Evolutionary conservation across 2,888 invertebrate genomes (phyloP), one percentile per base, ranked within the genome.

Genomic region (Ellobium chinense): DNA sequence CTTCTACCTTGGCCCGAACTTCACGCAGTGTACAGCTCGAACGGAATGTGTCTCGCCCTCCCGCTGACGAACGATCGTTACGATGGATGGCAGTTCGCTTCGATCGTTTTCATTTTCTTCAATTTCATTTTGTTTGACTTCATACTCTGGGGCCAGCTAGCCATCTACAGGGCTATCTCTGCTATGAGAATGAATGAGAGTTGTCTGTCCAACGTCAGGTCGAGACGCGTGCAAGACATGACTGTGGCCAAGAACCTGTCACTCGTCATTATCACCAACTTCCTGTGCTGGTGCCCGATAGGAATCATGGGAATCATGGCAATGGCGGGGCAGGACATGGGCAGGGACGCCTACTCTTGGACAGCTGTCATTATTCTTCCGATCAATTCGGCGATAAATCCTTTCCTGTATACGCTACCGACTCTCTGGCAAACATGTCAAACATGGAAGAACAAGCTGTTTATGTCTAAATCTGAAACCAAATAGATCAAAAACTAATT

Each of bases 41-140:
- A 74, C 37, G 91, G 90, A 5, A 91, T 92, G 14, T 92, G 92
- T 82, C 80, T 92, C n/a, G 89, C 92, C 0, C 83, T 92, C 9
- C 91, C 92, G 37, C 87, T 92, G 18, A 92, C 92, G 18, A 87
- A 87, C 54, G 89, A 90, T 70, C 83, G 85, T 39, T 87, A 89
- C 1, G 86, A 90, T 12, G 92, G 92, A 5, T 92, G 92, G 92
- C 90, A 92, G 75, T 92, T 91, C 31, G 37, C 90, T 1, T 86
- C 91, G 1, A 89, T 88, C 5, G 83, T 92, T 12, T 92, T 91
- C 78, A 87, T 92, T 46, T 84, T 89, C 60, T 84, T 90, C 36
- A 92, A 92, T 81, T 88, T 91, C 60, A 34, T 89, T 5, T 36
- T 73, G n/a, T 92, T 92, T 83, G 36, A 92, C 1, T 75, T 90